A percentile compares a stretch with the other conserved stretches of the same genome.
These are phyloP conservation scores for Drosophila koepferae DNA, from an alignment of 2,888 invertebrate genomes.

Conservation along the genomic window DNA sequence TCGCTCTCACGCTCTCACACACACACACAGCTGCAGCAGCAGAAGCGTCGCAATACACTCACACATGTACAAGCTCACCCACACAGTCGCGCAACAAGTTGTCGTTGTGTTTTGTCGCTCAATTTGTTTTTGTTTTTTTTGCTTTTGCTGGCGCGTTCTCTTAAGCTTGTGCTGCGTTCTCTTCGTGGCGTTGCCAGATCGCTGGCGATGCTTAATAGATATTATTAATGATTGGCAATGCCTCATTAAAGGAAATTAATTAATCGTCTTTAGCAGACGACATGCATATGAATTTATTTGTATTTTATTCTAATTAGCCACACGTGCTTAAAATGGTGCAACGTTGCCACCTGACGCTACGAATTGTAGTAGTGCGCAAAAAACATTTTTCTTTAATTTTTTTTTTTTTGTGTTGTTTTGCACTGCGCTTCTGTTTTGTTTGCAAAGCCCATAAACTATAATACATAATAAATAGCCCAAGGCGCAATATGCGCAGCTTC, in stretches of 20 bases:
- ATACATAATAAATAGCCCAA: slow-evolving; percentile 74
- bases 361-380: slow-evolving; percentile 62
- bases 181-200: slow-evolving; percentile 67
- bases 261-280: background rate
- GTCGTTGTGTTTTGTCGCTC: slow-evolving; percentile 55
- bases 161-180: slow-evolving; percentile 36
- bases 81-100: slow-evolving; percentile 71
- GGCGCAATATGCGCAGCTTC: slow-evolving; percentile 81
- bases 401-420: slow-evolving; percentile 24
- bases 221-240: slow-evolving; percentile 21
- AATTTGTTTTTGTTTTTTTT: slow-evolving; percentile 8
- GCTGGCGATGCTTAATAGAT: slow-evolving; percentile 38
- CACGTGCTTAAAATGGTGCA: slow-evolving; percentile 20
- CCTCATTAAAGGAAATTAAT: slow-evolving; percentile 21
- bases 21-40: slow-evolving; percentile 4
- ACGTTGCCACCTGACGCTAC: slow-evolving; percentile 55
- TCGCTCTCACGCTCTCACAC: slow-evolving; percentile 23
- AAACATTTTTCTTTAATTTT: slow-evolving; percentile 32
- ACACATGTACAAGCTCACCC: slow-evolving; percentile 41
- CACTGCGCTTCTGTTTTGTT: slow-evolving; percentile 47
- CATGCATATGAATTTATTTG: background rate
- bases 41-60: background rate
- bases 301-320: slow-evolving; percentile 12
- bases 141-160: slow-evolving; percentile 3
- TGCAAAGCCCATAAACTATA: slow-evolving; percentile 58